Evolutionary conservation across 2,797 vertebrate species (phyloP), one percentile per base, ranked within the genome.

Genomic region (Glyptemys insculpta): DNA sequence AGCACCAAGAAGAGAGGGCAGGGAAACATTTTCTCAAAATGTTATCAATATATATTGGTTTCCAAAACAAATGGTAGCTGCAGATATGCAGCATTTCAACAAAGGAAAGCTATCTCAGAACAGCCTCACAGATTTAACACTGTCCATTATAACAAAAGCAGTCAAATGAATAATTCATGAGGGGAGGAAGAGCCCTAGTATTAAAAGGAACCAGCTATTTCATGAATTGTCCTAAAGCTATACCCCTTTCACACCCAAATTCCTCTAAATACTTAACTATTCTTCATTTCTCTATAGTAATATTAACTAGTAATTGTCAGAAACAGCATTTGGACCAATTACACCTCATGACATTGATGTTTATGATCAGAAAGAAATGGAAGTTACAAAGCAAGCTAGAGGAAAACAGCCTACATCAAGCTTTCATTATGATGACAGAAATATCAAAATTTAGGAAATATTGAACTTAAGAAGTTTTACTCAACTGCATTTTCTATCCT

Each of bases 81-180:
- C 95, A 97, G 93, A 94, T 95, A 93, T 89, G 93, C 23, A 59
- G 92, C 85, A 91, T 95, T 98, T 96, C 96, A 95, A 94, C 93
- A 97, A 97, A 96, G 94, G 92, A 97, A 98, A 89, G 90, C 91
- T 95, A 91, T 95, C 96, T 94, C 96, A 98, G 97, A 97, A 94
- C 93, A 86, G 93, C 90, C 94, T 97, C 91, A 12, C 78, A 96
- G 89, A 90, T 86, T 34, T 81, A 98, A 98, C 97, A 97, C 97
- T 97, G 96, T 94, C 97, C 95, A 98, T 97, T 98, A 96, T 97
- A 98, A 98, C 96, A 97, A 98, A 98, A 95, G 95, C 96, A 97
- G 95, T 90, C 95, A 96, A 97, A 98, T 97, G 96, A 98, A 97
- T 98, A 97, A 98, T 98, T 98, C 97, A 98, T 97, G 95, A 74